Evolutionary conservation across 2,888 invertebrate species (phyloP).

Genomic region (Hipparchia semele): DNA sequence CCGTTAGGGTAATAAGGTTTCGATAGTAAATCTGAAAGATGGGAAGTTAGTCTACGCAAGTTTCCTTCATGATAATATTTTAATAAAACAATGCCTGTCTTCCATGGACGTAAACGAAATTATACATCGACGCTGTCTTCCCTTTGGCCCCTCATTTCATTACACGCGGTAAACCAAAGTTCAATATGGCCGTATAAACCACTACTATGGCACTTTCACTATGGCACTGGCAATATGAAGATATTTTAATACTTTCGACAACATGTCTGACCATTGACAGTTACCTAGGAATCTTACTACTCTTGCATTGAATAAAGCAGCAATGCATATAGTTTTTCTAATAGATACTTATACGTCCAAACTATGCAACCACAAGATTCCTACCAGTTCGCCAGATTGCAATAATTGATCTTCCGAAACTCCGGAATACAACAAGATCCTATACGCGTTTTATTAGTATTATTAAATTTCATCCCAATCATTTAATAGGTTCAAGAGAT

Average conservation of each 20-base stretch:
- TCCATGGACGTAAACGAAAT: background rate
- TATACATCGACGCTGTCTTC: background rate
- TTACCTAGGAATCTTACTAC: background rate
- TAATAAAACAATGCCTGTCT: background rate
- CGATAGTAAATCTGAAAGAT: too few species aligned
- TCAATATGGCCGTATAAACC: constrained; percentile 19
- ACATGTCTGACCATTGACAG: background rate
- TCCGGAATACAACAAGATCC: constrained; percentile 2
- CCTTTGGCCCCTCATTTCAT: constrained; percentile 13
- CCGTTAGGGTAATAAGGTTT: too few species aligned
- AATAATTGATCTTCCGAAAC: constrained; percentile 16
- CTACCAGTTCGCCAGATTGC: constrained; percentile 8
- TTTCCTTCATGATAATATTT: background rate
- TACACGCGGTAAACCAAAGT: constrained; percentile 18
- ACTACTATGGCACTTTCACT: constrained; percentile 11
- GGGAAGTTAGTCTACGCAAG: too few species aligned
- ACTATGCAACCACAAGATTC: background rate
- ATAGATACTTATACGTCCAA: background rate
- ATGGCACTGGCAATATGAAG: background rate
- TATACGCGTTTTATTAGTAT: background rate
- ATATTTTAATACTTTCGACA: background rate
- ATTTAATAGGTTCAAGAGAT: too few species aligned
- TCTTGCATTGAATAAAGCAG: background rate
- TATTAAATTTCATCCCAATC: background rate
- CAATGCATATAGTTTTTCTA: background rate